These are phyloP conservation scores for Adelphocoris suturalis DNA, from an alignment of 2,888 invertebrate genomes.

Conservation along the genomic window DNA sequence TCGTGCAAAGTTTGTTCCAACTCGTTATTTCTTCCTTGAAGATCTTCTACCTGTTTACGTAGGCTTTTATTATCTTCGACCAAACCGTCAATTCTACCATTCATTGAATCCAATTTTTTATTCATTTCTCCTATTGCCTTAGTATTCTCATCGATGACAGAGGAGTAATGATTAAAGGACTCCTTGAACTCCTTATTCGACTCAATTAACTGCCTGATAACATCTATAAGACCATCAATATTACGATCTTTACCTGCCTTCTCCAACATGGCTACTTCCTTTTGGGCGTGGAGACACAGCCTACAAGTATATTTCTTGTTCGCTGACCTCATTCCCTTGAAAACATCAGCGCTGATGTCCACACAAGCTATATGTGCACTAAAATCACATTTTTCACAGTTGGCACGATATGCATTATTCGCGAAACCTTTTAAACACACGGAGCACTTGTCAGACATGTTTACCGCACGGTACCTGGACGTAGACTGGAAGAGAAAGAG, in stretches of 20 bases:
- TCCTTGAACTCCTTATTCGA: conserved; percentile 5
- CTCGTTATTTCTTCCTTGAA: not conserved
- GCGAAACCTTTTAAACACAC: not conserved
- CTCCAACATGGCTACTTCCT: too few relatives aligned
- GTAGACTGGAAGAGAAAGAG: too few relatives aligned
- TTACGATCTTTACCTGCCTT: too few relatives aligned
- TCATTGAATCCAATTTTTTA: not conserved
- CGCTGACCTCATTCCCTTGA: too few relatives aligned
- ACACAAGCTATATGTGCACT: not conserved
- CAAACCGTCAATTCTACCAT: not conserved
- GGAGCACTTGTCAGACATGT: not conserved
- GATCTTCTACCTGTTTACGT: not conserved
- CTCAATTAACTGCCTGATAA: not conserved
- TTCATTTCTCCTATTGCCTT: too few relatives aligned
- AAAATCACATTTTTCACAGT: not conserved
- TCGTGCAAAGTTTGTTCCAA: not conserved
- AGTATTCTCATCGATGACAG: not conserved
- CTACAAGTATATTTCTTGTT: not conserved
- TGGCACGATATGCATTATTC: conserved; percentile 19
- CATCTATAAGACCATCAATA: not conserved
- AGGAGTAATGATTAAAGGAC: not conserved
- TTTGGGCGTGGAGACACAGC: too few relatives aligned
- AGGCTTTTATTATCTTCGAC: not conserved
- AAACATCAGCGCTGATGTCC: too few relatives aligned
- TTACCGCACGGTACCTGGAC: not conserved